These are phyloP conservation scores for Ophiodon elongatus DNA, from an alignment of 2,113 vertebrate species.

Conservation along the genomic window DNA sequence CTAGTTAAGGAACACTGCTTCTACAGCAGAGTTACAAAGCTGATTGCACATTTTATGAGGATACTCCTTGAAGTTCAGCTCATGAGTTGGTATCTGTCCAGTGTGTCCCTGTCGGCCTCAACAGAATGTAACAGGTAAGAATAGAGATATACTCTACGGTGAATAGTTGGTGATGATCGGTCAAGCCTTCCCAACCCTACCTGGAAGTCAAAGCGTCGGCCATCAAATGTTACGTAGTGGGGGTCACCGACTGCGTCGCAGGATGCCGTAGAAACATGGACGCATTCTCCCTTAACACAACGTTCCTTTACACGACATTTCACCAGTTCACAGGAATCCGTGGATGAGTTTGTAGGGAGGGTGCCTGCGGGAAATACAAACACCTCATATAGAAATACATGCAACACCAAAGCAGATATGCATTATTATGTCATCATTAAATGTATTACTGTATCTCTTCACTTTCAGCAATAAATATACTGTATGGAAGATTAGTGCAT, in stretches of 20 bases:
- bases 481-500: neutral
- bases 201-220: conserved; percentile 44
- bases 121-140: neutral
- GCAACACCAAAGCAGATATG: neutral
- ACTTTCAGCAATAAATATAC: neutral
- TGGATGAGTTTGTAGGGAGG: neutral
- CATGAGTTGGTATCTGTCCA: neutral
- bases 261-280: conserved; percentile 36
- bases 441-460: neutral
- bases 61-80: neutral
- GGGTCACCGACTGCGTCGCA: conserved; percentile 40
- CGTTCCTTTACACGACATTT: conserved; percentile 23
- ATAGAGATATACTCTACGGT: too few relatives aligned
- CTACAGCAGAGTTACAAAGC: neutral
- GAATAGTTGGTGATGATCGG: too few relatives aligned
- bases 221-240: conserved; percentile 47
- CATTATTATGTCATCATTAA: neutral
- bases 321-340: conserved; percentile 35
- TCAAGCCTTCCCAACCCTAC: conserved; percentile 14
- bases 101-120: neutral
- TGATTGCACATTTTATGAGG: neutral
- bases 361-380: conserved; percentile 11
- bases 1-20: too few relatives aligned
- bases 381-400: neutral
- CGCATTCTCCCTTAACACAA: conserved; percentile 31